These are phyloP conservation scores for Galagoides demidoff DNA, from an alignment of 2,797 vertebrate genomes.

Conservation along the genomic window DNA sequence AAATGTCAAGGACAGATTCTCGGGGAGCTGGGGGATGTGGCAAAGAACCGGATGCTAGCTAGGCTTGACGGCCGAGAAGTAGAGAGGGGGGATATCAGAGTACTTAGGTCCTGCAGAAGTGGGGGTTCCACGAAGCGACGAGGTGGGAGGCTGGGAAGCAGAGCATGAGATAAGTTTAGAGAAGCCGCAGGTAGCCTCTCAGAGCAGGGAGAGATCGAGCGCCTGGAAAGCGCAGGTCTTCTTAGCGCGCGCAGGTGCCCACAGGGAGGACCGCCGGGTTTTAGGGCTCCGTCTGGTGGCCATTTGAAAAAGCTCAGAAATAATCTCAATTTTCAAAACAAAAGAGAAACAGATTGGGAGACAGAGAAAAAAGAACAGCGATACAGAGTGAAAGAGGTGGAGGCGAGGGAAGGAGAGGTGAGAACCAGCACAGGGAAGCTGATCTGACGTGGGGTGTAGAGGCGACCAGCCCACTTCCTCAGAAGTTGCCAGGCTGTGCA, in stretches of 20 bases:
- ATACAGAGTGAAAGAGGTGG: not conserved
- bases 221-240: accelerated
- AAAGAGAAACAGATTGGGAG: not conserved
- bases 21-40: no score
- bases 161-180: accelerated
- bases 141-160: not conserved
- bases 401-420: not conserved
- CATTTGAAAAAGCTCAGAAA: not conserved
- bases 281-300: conserved; percentile 13
- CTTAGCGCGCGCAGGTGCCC: accelerated
- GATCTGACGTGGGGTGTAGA: not conserved
- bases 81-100: accelerated
- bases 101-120: no score
- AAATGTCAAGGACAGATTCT: accelerated
- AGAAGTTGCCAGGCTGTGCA: accelerated
- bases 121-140: not conserved
- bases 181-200: not conserved
- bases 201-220: no score
- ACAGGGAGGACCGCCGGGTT: accelerated
- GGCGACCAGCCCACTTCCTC: accelerated
- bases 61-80: accelerated
- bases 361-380: not conserved
- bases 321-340: not conserved
- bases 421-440: not conserved
- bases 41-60: accelerated